These are phyloP conservation scores for Drosophila suboccidentalis DNA, from an alignment of 2,888 invertebrate genomes.

Conservation along the genomic window DNA sequence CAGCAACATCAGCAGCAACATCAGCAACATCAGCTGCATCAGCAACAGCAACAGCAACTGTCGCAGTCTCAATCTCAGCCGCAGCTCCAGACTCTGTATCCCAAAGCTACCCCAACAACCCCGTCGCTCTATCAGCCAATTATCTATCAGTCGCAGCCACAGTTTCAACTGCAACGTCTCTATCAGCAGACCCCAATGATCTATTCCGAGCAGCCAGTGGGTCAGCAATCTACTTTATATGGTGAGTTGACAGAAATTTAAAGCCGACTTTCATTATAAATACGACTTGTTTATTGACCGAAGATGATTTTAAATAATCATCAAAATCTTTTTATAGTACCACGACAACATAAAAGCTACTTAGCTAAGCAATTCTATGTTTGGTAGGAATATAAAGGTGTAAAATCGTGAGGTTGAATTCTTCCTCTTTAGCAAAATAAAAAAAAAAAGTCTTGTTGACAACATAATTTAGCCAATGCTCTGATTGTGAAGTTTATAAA, in stretches of 20 bases:
- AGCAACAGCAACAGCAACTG: background rate
- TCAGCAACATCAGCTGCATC: constrained; percentile 38
- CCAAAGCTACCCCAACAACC: constrained; percentile 42
- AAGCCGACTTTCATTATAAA: background rate
- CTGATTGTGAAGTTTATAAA: too few relatives aligned
- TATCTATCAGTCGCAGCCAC: constrained; percentile 50
- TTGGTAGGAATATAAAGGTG: background rate
- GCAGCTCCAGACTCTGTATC: constrained; percentile 39
- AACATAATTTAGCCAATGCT: too few relatives aligned
- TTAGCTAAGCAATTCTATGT: too few relatives aligned
- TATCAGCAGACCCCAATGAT: constrained; percentile 43
- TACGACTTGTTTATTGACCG: background rate
- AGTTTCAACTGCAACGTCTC: constrained; percentile 15
- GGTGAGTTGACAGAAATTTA: constrained; percentile 37
- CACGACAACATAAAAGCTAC: too few relatives aligned
- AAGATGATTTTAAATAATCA: background rate
- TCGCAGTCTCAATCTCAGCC: background rate
- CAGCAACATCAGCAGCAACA: constrained; percentile 58
- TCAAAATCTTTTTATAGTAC: too few relatives aligned
- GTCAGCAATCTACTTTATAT: constrained; percentile 48
- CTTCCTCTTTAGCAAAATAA: too few relatives aligned
- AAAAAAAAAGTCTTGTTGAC: too few relatives aligned
- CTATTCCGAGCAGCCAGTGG: constrained; percentile 51
- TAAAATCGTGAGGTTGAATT: too few relatives aligned
- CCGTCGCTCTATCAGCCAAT: constrained; percentile 47